Evolutionary conservation across 2,888 invertebrate genomes (phyloP), one percentile per base, ranked within the genome.

Genomic region (Girardia tigrina): DNA sequence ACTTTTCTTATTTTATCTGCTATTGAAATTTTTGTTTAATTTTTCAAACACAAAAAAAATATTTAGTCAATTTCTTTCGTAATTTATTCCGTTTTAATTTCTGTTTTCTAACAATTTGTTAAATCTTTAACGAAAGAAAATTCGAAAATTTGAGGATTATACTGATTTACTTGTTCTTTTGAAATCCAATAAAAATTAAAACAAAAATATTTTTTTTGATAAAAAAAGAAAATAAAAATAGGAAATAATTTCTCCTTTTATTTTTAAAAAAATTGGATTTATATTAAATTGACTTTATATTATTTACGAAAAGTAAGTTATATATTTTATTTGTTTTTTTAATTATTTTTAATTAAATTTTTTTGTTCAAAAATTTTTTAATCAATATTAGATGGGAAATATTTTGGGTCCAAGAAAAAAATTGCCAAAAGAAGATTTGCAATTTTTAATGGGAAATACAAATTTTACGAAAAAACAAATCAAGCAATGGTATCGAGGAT

Each of bases 401-500:
- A 79, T 80, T 77, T 26, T 77, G 26, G 79, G 79, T 29, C 80
- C 81, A 14, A 81, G 81, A 76, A 82, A 82, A 78, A 93, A 93
- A 85, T 87, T 95, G 82, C 92, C 92, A 83, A 94, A 94, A 86
- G 97, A 97, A 86, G 98, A 98, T 84, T 90, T 98, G 90, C 94
- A 95, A 84, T 98, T 97, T 87, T 89, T 98, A 80, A 94, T 94
- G 86, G 90, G 91, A 79, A 94, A 97, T 86, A 98, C 97, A 78
- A 90, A 94, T 80, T 98, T 98, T 86, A 94, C 94, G 82, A 97
- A 98, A 86, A 91, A 91, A 80, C 95, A 97, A 82, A 98, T 98
- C 86, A 95, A 95, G 86, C 95, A 97, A 87, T 98, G 97, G 97
- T 97, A 98, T 87, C 94, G 95, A 87, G 97, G 97, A 79, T 98